Evolutionary conservation across 2,113 vertebrate species (phyloP).

Genomic region (Cinclus mexicanus): DNA sequence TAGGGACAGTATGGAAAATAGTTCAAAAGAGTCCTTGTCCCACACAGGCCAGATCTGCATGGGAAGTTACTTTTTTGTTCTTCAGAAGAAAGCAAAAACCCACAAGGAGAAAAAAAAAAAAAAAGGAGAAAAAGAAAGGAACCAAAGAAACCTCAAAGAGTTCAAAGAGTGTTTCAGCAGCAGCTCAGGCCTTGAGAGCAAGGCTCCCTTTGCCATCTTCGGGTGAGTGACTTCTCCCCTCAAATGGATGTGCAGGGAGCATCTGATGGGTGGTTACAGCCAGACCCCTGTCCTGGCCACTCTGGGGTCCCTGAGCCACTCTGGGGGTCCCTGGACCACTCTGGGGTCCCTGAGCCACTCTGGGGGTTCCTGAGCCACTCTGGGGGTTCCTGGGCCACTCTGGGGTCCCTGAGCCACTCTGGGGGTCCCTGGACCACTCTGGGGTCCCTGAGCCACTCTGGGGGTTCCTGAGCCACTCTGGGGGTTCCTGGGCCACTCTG

Average conservation of each 20-base stretch:
- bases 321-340: too few species aligned
- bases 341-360: background rate
- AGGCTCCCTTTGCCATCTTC: background rate
- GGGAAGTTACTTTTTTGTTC: slow-evolving; percentile 56
- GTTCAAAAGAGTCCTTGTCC: slow-evolving; percentile 48
- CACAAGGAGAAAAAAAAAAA: background rate
- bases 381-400: background rate
- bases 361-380: background rate
- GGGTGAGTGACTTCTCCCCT: background rate
- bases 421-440: background rate
- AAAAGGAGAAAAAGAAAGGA: background rate
- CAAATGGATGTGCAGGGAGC: background rate
- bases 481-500: accelerated
- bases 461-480: accelerated
- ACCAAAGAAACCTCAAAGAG: slow-evolving; percentile 43
- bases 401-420: background rate
- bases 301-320: too few species aligned
- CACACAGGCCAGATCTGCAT: background rate
- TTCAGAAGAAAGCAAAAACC: slow-evolving; percentile 57
- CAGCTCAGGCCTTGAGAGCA: background rate
- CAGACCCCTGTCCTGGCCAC: background rate
- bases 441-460: background rate
- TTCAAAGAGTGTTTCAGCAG: slow-evolving; percentile 40
- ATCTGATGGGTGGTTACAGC: background rate
- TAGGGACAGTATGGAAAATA: background rate